These are phyloP conservation scores for Oophaga sylvatica DNA, from an alignment of 2,797 vertebrate genomes.

Conservation along the genomic window DNA sequence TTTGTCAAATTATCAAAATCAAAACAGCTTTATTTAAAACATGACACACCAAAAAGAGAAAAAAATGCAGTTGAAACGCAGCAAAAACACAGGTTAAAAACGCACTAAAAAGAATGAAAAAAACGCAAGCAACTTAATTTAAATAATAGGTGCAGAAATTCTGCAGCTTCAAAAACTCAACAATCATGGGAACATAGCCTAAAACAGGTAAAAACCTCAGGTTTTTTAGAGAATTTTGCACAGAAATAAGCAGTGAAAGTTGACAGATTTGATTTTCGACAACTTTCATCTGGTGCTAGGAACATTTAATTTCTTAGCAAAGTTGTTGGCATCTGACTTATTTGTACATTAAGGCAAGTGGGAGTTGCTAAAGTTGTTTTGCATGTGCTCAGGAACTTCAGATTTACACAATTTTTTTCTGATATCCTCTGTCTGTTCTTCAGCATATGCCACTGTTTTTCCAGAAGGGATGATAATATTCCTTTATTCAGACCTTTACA, in stretches of 20 bases:
- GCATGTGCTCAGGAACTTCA: not conserved
- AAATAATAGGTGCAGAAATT: too few species aligned
- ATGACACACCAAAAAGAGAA: too few species aligned
- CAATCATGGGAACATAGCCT: too few species aligned
- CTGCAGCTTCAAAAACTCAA: too few species aligned
- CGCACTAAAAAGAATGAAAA: too few species aligned
- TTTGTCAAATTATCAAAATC: too few species aligned
- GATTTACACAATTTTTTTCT: not conserved
- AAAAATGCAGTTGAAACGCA: too few species aligned
- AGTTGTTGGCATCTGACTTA: not conserved
- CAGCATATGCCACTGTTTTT: slow-evolving; percentile 20
- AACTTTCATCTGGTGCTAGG: not conserved
- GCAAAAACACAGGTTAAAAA: too few species aligned
- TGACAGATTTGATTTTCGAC: slow-evolving; percentile 1
- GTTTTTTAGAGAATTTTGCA: not conserved
- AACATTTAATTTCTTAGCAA: slow-evolving; percentile 15
- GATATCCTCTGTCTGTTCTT: not conserved
- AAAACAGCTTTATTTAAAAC: too few species aligned
- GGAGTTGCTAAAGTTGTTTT: slow-evolving; percentile 14
- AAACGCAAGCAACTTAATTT: too few species aligned
- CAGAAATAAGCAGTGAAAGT: not conserved
- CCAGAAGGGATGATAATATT: not conserved
- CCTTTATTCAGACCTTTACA: not conserved
- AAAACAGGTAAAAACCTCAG: not conserved
- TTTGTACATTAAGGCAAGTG: not conserved